Evolutionary conservation across 2,888 invertebrate species (phyloP).

Genomic region (Amphipyra berbera): DNA sequence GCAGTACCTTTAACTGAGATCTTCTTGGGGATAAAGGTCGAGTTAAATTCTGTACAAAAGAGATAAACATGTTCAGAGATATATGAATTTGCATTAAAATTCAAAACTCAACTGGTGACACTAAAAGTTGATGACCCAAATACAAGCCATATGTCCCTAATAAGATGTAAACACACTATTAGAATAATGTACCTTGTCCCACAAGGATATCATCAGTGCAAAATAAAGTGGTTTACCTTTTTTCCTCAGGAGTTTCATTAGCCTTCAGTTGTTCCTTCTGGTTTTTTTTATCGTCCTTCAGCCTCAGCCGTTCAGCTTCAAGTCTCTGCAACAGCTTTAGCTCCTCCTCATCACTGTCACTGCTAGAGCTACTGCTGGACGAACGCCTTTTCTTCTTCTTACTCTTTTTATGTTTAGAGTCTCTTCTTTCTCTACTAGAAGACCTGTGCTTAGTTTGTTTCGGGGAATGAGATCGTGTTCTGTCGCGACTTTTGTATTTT

Average conservation of each 20-base stretch:
- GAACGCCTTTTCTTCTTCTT: slow-evolving; percentile 73
- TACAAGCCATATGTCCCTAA: too few relatives aligned
- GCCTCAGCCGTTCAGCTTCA: slow-evolving; percentile 92
- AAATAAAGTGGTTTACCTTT: slow-evolving; percentile 84
- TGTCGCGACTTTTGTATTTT: slow-evolving; percentile 60
- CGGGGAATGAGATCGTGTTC: slow-evolving; percentile 58
- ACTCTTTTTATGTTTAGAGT: slow-evolving; percentile 73
- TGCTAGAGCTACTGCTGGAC: slow-evolving; percentile 74
- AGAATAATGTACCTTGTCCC: too few relatives aligned
- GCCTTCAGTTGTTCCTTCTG: slow-evolving; percentile 95
- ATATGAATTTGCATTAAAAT: too few relatives aligned
- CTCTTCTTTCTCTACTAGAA: slow-evolving; percentile 66
- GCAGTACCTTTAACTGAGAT: too few relatives aligned
- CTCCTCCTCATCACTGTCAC: slow-evolving; percentile 88
- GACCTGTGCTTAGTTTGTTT: slow-evolving; percentile 66
- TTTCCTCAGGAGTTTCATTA: slow-evolving; percentile 98
- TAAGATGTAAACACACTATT: too few relatives aligned
- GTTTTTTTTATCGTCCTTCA: slow-evolving; percentile 91
- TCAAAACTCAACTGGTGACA: too few relatives aligned
- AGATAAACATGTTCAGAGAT: background rate
- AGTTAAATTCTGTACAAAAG: too few relatives aligned
- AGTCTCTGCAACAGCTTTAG: slow-evolving; percentile 92
- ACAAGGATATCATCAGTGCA: too few relatives aligned
- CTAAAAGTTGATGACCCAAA: too few relatives aligned
- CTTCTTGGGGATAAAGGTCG: too few relatives aligned